Evolutionary conservation across 2,888 invertebrate genomes (phyloP).

Genomic region (Eristalis pertinax): DNA sequence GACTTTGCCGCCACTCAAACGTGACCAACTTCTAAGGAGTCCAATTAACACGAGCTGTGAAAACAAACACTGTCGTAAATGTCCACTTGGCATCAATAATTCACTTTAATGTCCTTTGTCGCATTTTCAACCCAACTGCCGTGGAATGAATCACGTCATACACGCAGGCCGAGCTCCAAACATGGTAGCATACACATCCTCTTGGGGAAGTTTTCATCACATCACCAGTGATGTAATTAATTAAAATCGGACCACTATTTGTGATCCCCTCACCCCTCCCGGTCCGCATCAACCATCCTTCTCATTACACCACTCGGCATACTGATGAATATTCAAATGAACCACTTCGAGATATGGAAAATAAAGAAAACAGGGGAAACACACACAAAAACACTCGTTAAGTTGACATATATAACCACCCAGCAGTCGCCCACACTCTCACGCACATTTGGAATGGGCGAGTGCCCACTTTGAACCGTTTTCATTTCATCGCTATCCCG

Average conservation of each 20-base stretch:
- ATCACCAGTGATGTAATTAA: constrained; percentile 58
- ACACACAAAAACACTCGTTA: not conserved
- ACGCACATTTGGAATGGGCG: constrained; percentile 4
- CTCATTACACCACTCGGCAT: constrained; percentile 32
- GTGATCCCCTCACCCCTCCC: not conserved
- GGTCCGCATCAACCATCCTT: not conserved
- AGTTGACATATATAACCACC: constrained; percentile 7
- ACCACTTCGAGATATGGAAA: constrained; percentile 8
- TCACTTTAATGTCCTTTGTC: not conserved
- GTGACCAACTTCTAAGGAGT: not conserved
- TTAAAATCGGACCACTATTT: constrained; percentile 47
- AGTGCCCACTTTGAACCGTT: constrained; percentile 24
- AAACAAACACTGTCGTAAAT: not conserved
- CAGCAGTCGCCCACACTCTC: not conserved
- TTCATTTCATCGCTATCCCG: constrained; percentile 34
- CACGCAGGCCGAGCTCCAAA: not conserved
- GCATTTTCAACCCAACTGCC: not conserved
- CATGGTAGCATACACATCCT: not conserved
- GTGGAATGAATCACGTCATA: not conserved
- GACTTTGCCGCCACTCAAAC: not conserved
- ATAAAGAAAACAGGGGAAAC: constrained; percentile 11
- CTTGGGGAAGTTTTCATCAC: constrained; percentile 42
- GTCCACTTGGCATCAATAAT: not conserved
- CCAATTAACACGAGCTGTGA: not conserved
- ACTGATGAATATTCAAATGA: constrained; percentile 60